Conservation (phyloP, 2,113 vertebrate genomes). For the Scopus umbretta region DNA sequence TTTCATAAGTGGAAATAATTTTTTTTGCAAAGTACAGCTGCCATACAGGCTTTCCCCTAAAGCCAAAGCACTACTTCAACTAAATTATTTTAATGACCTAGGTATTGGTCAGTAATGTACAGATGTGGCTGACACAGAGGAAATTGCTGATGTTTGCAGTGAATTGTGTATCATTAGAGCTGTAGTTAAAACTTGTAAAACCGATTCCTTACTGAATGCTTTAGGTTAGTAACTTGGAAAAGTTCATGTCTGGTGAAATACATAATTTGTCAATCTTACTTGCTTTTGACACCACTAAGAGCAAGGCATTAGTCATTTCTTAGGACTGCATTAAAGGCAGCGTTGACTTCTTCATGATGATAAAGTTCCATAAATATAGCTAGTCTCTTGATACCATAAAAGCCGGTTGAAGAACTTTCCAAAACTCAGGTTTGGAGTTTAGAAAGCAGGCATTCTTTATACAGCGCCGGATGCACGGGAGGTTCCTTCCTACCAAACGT, state of each 20-base stretch:
- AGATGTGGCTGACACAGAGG: not conserved
- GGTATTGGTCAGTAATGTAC: not conserved
- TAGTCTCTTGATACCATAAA: no score
- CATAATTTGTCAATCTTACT: not conserved
- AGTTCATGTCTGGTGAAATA: not conserved
- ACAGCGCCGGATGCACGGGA: no score
- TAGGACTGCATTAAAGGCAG: not conserved
- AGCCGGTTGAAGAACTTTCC: no score
- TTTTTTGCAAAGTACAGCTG: not conserved
- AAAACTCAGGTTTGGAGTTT: no score
- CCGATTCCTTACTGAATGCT: not conserved
- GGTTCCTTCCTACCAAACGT: no score
- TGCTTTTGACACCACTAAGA: not conserved
- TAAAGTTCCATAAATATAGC: not conserved
- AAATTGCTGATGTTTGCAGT: not conserved
- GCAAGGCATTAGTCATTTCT: not conserved
- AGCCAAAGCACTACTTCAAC: not conserved
- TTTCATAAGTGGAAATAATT: not conserved
- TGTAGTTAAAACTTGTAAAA: constrained; percentile 34
- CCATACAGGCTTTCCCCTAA: not conserved
- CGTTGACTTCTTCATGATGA: constrained; percentile 18
- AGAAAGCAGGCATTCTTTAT: no score
- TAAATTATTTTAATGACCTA: not conserved
- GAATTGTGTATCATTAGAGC: not conserved
- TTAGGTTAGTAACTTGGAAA: not conserved